phyloP scores from a whole-genome alignment of 1,140 invertebrate genomes.

The Nautilus pompilius region DNA sequence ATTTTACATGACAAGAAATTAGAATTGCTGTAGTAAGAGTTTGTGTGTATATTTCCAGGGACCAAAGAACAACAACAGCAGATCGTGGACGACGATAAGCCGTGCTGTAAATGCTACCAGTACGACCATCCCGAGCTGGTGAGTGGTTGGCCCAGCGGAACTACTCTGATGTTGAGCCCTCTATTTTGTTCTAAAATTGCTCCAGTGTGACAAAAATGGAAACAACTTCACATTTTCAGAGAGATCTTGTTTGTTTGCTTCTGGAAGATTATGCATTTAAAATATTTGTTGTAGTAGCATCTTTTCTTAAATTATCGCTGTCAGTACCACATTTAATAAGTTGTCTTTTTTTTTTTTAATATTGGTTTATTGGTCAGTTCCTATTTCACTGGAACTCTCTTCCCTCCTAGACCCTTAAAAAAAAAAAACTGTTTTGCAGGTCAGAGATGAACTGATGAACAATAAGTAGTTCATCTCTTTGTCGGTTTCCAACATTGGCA shows the following conservation, averaged over 20 bases:
- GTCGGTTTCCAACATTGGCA: too few species aligned
- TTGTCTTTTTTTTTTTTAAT: too few species aligned
- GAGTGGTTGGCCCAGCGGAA: too few species aligned
- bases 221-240: not conserved
- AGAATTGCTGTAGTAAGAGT: too few species aligned
- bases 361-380: too few species aligned
- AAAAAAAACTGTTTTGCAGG: too few species aligned
- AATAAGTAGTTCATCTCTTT: too few species aligned
- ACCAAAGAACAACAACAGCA: constrained; percentile 23
- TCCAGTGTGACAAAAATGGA: not conserved
- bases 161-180: not conserved
- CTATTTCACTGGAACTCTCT: too few species aligned
- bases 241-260: not conserved
- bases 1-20: too few species aligned
- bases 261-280: not conserved
- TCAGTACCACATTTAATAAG: too few species aligned
- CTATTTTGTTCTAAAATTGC: not conserved
- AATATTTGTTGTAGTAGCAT: not conserved
- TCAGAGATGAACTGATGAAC: too few species aligned
- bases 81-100: constrained; percentile 50
- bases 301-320: not conserved
- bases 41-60: constrained; percentile 5
- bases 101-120: constrained; percentile 83
- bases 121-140: constrained; percentile 87
- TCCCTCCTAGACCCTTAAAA: too few species aligned